Conservation (phyloP, 2,888 invertebrate genomes). For the Sphaerophoria rueppellii region DNA sequence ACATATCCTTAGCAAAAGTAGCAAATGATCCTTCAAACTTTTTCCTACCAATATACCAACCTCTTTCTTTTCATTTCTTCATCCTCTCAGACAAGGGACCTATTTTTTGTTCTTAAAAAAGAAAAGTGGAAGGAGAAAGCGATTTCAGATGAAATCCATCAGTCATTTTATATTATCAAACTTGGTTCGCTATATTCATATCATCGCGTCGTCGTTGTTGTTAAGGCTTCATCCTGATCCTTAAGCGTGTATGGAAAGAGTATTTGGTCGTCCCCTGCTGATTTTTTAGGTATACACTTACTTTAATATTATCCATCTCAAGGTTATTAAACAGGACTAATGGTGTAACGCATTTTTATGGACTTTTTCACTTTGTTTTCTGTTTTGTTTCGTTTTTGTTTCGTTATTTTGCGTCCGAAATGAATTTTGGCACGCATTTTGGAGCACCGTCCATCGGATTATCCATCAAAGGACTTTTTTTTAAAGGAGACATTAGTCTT, state of each 20-base stretch:
- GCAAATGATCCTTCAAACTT: slow-evolving; percentile 44
- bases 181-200: slow-evolving; percentile 35
- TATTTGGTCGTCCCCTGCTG: slow-evolving; percentile 3
- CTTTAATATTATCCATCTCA: slow-evolving; percentile 40
- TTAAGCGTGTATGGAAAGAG: not conserved
- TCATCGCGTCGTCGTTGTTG: not conserved
- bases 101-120: not conserved
- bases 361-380: slow-evolving; percentile 52
- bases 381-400: not conserved
- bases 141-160: slow-evolving; percentile 37
- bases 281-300: slow-evolving; percentile 10
- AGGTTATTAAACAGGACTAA: slow-evolving; percentile 48
- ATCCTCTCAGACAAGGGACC: not conserved
- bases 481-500: slow-evolving; percentile 40
- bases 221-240: too few relatives aligned
- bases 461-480: slow-evolving; percentile 53
- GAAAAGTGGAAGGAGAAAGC: not conserved
- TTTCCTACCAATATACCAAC: slow-evolving; percentile 1
- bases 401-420: slow-evolving; percentile 33
- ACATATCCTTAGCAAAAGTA: slow-evolving; percentile 26
- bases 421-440: slow-evolving; percentile 54
- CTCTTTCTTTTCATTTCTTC: not conserved
- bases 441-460: slow-evolving; percentile 12
- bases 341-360: slow-evolving; percentile 53
- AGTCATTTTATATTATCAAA: slow-evolving; percentile 32